phyloP scores from a whole-genome alignment of 2,888 invertebrate species.

The Papilio gigon region DNA sequence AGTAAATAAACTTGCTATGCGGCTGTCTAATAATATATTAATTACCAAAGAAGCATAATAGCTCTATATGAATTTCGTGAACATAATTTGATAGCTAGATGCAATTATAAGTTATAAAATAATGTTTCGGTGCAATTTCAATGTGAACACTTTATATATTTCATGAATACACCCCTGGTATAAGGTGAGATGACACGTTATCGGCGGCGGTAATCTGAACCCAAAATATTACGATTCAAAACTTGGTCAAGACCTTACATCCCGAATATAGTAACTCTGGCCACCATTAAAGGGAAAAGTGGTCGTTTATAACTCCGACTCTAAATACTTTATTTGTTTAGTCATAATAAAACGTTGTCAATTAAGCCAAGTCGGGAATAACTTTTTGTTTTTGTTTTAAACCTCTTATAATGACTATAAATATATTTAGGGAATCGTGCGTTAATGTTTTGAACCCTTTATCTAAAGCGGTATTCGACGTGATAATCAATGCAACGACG shows the following conservation, averaged over 20 bases:
- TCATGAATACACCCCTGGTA: slow-evolving; percentile 56
- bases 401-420: slow-evolving; percentile 41
- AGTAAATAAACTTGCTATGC: too few relatives aligned
- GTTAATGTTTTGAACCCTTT: slow-evolving; percentile 5
- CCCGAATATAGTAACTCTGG: slow-evolving; percentile 71
- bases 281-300: slow-evolving; percentile 73
- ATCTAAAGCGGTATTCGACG: neutral
- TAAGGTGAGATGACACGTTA: slow-evolving; percentile 80
- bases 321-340: slow-evolving; percentile 75
- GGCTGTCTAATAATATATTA: neutral
- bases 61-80: neutral
- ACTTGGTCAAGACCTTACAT: slow-evolving; percentile 79
- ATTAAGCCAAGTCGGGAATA: slow-evolving; percentile 70
- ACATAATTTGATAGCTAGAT: neutral
- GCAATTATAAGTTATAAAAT: neutral
- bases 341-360: slow-evolving; percentile 76
- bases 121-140: neutral
- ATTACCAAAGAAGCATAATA: neutral
- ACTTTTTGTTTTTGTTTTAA: slow-evolving; percentile 56
- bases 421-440: slow-evolving; percentile 23
- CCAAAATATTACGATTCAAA: slow-evolving; percentile 83
- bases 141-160: neutral
- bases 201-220: slow-evolving; percentile 79
- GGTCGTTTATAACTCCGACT: slow-evolving; percentile 71
- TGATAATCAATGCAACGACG: neutral